phyloP scores from a whole-genome alignment of 2,797 vertebrate genomes.

The Acipenser oxyrinchus region DNA sequence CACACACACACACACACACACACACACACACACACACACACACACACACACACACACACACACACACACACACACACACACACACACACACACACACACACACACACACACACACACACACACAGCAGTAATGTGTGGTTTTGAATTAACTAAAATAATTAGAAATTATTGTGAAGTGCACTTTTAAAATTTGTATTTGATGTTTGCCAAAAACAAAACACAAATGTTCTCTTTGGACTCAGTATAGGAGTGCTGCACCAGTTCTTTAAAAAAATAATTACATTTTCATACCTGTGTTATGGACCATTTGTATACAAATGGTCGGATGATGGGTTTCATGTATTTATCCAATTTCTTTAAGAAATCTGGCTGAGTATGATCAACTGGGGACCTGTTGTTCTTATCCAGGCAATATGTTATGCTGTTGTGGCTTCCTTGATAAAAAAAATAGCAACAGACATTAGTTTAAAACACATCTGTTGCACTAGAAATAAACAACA shows the following conservation, averaged over 20 bases:
- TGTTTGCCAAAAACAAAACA: neutral
- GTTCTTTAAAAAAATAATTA: neutral
- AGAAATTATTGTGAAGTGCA: neutral
- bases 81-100: too few relatives aligned
- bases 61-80: too few relatives aligned
- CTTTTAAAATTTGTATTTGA: neutral
- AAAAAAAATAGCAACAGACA: neutral
- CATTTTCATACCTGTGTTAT: constrained; percentile 69
- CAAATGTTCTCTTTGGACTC: neutral
- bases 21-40: too few relatives aligned
- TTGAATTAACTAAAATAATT: too few relatives aligned
- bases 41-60: too few relatives aligned
- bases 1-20: too few relatives aligned
- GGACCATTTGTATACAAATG: constrained; percentile 83
- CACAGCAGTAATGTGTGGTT: too few relatives aligned
- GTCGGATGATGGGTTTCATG: constrained; percentile 73
- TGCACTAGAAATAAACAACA: too few relatives aligned
- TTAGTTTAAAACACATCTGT: too few relatives aligned
- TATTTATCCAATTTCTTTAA: constrained; percentile 69
- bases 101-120: too few relatives aligned
- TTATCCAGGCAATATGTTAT: constrained; percentile 87
- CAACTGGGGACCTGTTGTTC: constrained; percentile 65
- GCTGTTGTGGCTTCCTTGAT: constrained; percentile 82
- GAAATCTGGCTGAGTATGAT: constrained; percentile 66
- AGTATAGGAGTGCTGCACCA: too few relatives aligned